phyloP scores from a whole-genome alignment of 2,888 invertebrate species.

The Microplitis deprimator region DNA sequence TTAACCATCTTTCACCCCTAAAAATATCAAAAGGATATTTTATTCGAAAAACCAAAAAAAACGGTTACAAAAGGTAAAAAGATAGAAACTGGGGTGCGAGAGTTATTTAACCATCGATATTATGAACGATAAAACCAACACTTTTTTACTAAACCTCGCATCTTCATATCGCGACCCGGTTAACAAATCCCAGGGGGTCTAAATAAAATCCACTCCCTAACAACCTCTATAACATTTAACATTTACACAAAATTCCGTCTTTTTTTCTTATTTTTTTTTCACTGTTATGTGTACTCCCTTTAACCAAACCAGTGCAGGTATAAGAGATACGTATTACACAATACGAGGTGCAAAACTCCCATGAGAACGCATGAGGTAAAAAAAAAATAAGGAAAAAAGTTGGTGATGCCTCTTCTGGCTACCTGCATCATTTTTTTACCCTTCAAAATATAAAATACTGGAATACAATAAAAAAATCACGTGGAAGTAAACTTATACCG shows the following conservation, averaged over 20 bases:
- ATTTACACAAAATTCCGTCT: no score
- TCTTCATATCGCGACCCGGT: neutral
- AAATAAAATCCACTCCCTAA: neutral
- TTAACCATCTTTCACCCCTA: no score
- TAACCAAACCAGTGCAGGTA: no score
- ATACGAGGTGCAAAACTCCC: no score
- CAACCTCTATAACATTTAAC: no score
- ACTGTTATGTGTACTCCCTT: no score
- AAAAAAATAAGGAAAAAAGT: no score
- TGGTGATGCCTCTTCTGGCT: constrained; percentile 16
- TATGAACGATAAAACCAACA: constrained; percentile 55
- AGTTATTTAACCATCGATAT: constrained; percentile 44
- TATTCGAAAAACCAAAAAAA: constrained; percentile 46
- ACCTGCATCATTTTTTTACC: constrained; percentile 34
- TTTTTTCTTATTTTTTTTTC: no score
- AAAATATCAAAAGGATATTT: no score
- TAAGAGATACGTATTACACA: no score
- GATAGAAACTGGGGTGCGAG: constrained; percentile 8
- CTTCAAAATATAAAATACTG: neutral
- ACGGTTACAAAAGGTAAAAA: constrained; percentile 25
- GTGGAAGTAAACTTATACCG: constrained; percentile 4
- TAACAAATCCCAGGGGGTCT: constrained; percentile 16
- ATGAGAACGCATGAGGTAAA: no score
- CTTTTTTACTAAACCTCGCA: constrained; percentile 37
- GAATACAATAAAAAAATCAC: neutral